Percentiles rank a stretch among this genome's conserved stretches.
These are phyloP conservation scores for Bombus superbus DNA, from an alignment of 1,140 invertebrate species.

Conservation along the genomic window DNA sequence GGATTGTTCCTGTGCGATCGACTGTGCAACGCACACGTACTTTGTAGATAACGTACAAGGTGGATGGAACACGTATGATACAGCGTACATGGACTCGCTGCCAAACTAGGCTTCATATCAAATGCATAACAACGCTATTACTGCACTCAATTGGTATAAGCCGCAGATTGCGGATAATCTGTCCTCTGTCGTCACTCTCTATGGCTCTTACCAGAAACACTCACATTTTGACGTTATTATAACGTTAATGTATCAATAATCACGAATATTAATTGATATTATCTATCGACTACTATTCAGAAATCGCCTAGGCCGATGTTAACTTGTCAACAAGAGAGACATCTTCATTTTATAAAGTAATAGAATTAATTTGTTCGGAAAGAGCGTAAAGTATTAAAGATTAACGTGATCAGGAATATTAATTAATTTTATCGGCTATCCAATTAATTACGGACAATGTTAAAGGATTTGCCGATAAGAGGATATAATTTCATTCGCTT, in stretches of 20 bases:
- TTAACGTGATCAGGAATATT: background rate
- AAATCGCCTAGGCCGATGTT: no score
- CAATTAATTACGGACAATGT: background rate
- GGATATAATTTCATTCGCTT: slow-evolving; percentile 4
- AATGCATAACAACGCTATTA: slow-evolving; percentile 72
- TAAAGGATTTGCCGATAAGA: background rate
- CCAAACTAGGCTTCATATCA: slow-evolving; percentile 71
- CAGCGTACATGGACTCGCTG: slow-evolving; percentile 50
- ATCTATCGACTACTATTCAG: background rate
- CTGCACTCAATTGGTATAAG: slow-evolving; percentile 71
- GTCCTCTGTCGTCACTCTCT: background rate
- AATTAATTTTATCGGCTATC: background rate
- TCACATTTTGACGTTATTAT: background rate
- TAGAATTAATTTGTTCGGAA: background rate
- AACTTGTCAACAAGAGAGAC: background rate
- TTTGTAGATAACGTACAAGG: slow-evolving; percentile 55
- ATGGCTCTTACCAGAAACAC: background rate
- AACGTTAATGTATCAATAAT: background rate
- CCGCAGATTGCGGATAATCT: slow-evolving; percentile 67
- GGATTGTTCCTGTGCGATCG: slow-evolving; percentile 24
- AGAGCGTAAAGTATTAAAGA: background rate
- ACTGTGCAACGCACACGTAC: slow-evolving; percentile 10
- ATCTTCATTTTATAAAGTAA: background rate
- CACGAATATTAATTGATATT: background rate
- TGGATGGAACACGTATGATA: slow-evolving; percentile 54